A percentile compares a stretch with the other conserved stretches of the same genome.
phyloP scores from a whole-genome alignment of 37 sponge, comb jelly and placozoan species.

The Chondrosia reniformis region DNA sequence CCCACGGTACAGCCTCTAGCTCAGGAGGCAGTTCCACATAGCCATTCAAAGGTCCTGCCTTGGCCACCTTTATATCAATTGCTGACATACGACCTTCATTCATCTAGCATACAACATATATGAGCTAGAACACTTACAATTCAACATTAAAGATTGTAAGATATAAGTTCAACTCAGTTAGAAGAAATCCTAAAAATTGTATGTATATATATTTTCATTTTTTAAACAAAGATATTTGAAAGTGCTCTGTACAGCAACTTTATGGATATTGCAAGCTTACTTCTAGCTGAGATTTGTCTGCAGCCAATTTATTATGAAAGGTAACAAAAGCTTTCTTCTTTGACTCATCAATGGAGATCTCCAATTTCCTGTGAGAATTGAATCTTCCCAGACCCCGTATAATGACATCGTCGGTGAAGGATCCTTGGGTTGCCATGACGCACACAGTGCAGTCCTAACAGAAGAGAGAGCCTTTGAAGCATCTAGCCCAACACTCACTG shows the following conservation, averaged over 20 bases:
- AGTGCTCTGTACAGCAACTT: neutral
- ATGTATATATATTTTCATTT: neutral
- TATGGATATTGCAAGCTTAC: constrained; percentile 7
- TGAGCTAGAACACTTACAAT: neutral
- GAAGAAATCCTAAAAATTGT: neutral
- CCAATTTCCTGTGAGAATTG: constrained; percentile 1
- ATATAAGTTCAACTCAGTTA: neutral
- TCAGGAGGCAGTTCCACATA: constrained; percentile 72
- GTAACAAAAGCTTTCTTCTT: constrained; percentile 40
- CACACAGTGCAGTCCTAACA: constrained; percentile 14
- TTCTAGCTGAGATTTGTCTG: constrained; percentile 45
- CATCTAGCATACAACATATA: constrained; percentile 38
- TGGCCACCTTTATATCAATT: constrained; percentile 38
- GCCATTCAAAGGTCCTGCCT: constrained; percentile 59
- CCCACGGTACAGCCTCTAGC: constrained; percentile 63
- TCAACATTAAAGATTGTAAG: neutral
- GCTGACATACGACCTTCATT: constrained; percentile 60
- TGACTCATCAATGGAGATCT: neutral
- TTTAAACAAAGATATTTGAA: neutral
- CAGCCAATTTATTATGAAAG: constrained; percentile 20
- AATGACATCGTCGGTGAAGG: constrained; percentile 41
- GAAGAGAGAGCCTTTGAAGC: neutral
- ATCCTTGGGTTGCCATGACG: too few relatives aligned
- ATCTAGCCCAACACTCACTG: neutral
- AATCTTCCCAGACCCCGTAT: neutral